These are phyloP conservation scores for Dorcus parallelipipedus DNA, from an alignment of 2,888 invertebrate genomes.

Conservation along the genomic window DNA sequence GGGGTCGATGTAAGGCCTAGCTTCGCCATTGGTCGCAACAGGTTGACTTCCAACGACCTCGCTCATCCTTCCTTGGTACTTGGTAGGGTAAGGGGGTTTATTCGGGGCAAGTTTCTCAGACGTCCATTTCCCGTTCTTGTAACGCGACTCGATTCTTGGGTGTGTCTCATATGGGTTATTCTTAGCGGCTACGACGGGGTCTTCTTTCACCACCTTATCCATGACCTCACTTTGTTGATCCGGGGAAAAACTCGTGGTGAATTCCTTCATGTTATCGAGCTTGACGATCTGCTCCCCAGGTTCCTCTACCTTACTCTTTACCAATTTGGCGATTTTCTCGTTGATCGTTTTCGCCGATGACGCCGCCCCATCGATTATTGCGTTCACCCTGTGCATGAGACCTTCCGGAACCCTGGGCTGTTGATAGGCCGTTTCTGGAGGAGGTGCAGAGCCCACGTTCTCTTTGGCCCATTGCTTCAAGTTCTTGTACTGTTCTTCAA, in stretches of 20 bases:
- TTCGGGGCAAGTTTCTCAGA: constrained; percentile 2
- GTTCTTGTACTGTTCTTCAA: constrained; percentile 20
- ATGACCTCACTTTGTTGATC: constrained; percentile 3
- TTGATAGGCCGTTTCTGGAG: background rate
- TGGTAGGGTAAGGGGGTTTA: constrained; percentile 3
- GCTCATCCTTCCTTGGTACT: background rate
- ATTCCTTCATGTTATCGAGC: constrained; percentile 7
- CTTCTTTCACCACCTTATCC: background rate
- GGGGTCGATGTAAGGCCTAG: constrained; percentile 1
- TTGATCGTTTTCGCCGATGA: constrained; percentile 13
- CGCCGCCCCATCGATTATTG: constrained; percentile 19
- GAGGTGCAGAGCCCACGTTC: background rate
- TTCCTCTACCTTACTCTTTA: background rate
- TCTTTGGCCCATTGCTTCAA: constrained; percentile 19
- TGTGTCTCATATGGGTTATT: constrained; percentile 7
- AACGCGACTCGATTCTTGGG: constrained; percentile 4
- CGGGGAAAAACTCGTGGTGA: constrained; percentile 8
- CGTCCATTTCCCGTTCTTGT: constrained; percentile 6
- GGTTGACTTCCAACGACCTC: too few species aligned
- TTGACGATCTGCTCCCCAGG: background rate
- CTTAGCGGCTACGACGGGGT: background rate
- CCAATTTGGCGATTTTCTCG: constrained; percentile 16
- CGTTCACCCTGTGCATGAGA: constrained; percentile 17
- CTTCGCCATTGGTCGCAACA: background rate
- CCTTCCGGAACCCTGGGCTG: background rate